Base-by-base conservation (phyloP, 2,113 vertebrate species). In the Menidia beryllina region DNA sequence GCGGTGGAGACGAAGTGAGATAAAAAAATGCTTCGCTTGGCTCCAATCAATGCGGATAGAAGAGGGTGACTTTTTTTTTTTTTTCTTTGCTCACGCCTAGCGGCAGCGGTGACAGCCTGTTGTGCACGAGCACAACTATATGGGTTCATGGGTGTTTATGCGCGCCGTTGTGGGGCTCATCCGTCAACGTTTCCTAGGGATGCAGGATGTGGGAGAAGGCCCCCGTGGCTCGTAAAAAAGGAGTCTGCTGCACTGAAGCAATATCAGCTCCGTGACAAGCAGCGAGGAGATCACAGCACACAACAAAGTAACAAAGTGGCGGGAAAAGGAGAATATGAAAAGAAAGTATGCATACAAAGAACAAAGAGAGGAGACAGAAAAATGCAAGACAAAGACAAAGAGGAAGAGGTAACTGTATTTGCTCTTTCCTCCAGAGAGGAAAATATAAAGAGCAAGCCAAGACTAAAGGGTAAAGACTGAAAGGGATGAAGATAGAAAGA, bases 211-310 rank as follows among this genome's bases (percentile, higher is more conserved):
- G 84, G 78, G 65, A 80, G 85, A 83, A 77, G 88, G 77, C 91
- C 90, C 88, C 50, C 19, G 89, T 83, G 92, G 77, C 87, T 91
- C 83, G 69, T 91, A 89, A 90, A 89, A n/a, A 87, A 82, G 51
- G 78, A 63, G 74, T 53, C 75, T 48, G 45, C 71, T 45, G 69
- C 61, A 53, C 86, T 53, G 69, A 69, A 55, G 82, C 79, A 77
- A 86, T 85, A 80, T 89, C 83, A 84, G 84, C 83, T 75, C 85
- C n/a, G 27, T 59, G 27, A 71, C 72, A 78, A 75, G 69, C 70
- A 51, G 72, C 79, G 66, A 79, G 77, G 77, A 89, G 82, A 85
- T 81, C 72, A 66, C 51, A 85, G 73, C 59, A 52, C 10, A 69
- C 68, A 61, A 34, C 49, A 77, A 71, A 77, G 77, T 72, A 82